phyloP scores from a whole-genome alignment of 2,888 invertebrate species.

The Tetrapedia diversipes region DNA sequence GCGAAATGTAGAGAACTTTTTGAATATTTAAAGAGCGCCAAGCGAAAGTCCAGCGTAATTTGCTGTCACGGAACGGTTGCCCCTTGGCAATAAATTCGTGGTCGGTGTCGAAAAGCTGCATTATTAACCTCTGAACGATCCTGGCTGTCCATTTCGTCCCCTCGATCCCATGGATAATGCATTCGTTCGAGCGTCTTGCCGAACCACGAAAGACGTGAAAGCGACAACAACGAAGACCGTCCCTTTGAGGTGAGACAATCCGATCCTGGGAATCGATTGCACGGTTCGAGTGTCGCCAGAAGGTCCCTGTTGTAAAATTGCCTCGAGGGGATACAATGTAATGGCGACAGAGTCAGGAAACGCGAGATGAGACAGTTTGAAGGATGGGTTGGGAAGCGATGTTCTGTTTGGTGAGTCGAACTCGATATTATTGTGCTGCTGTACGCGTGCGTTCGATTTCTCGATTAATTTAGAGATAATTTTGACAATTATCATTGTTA shows the following conservation, averaged over 20 bases:
- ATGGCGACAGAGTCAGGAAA: background rate
- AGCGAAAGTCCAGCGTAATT: slow-evolving; percentile 7
- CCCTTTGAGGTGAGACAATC: slow-evolving; percentile 57
- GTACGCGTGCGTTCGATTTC: background rate
- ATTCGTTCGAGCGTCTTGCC: slow-evolving; percentile 28
- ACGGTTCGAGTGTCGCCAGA: slow-evolving; percentile 12
- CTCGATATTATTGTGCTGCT: background rate
- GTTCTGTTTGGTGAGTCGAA: background rate
- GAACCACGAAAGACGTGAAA: slow-evolving; percentile 2
- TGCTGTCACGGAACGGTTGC: slow-evolving; percentile 12
- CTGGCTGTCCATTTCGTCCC: slow-evolving; percentile 1
- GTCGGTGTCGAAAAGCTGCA: slow-evolving; percentile 24
- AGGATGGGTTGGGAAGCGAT: too few species aligned
- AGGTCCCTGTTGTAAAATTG: slow-evolving; percentile 2
- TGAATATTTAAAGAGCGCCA: slow-evolving; percentile 29
- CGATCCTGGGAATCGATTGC: slow-evolving; percentile 46
- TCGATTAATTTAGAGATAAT: slow-evolving; percentile 1
- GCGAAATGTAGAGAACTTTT: background rate
- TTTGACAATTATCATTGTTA: too few species aligned
- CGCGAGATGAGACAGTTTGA: background rate
- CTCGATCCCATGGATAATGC: slow-evolving; percentile 34
- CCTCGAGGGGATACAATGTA: background rate
- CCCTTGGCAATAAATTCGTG: slow-evolving; percentile 3
- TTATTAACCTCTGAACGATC: slow-evolving; percentile 45
- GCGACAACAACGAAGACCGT: background rate